These are phyloP conservation scores for Typhlichthys eigenmanni DNA, from an alignment of 2,797 vertebrate species.

Conservation along the genomic window DNA sequence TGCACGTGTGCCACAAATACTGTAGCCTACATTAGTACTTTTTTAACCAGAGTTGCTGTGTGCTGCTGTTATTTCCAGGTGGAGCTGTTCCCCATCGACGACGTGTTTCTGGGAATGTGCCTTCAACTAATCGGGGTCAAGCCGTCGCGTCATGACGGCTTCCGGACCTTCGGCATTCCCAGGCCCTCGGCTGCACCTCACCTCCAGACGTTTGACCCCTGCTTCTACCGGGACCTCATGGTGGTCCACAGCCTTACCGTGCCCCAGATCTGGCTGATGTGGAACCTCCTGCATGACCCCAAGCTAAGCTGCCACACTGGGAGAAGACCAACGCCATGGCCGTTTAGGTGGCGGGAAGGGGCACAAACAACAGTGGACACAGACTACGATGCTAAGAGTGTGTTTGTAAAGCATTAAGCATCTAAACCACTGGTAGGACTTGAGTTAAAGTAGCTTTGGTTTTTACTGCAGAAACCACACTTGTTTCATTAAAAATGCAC, in stretches of 20 bases:
- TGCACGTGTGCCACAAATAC: too few relatives aligned
- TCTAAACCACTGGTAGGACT: too few relatives aligned
- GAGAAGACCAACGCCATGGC: constrained; percentile 55
- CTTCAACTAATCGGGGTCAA: constrained; percentile 87
- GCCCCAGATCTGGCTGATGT: constrained; percentile 98
- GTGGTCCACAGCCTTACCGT: constrained; percentile 94
- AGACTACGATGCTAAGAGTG: constrained; percentile 65
- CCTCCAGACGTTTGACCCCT: constrained; percentile 92
- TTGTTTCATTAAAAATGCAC: too few relatives aligned
- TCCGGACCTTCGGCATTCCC: constrained; percentile 93
- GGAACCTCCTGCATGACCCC: constrained; percentile 89
- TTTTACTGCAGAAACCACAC: too few relatives aligned
- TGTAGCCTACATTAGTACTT: not conserved
- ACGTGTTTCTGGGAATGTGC: constrained; percentile 98
- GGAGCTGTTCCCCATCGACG: constrained; percentile 95
- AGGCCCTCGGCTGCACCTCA: constrained; percentile 91
- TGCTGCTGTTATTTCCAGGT: constrained; percentile 66
- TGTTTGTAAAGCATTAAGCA: constrained; percentile 68
- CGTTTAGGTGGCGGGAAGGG: constrained; percentile 83
- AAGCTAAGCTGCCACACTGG: constrained; percentile 79
- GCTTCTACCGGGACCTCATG: constrained; percentile 95
- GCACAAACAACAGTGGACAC: constrained; percentile 18
- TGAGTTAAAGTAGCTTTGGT: too few relatives aligned
- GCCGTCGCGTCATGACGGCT: constrained; percentile 86
- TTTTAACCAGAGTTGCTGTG: not conserved